These are phyloP conservation scores for Acromyrmex echinatior DNA, from an alignment of 1,140 invertebrate species.

Conservation along the genomic window DNA sequence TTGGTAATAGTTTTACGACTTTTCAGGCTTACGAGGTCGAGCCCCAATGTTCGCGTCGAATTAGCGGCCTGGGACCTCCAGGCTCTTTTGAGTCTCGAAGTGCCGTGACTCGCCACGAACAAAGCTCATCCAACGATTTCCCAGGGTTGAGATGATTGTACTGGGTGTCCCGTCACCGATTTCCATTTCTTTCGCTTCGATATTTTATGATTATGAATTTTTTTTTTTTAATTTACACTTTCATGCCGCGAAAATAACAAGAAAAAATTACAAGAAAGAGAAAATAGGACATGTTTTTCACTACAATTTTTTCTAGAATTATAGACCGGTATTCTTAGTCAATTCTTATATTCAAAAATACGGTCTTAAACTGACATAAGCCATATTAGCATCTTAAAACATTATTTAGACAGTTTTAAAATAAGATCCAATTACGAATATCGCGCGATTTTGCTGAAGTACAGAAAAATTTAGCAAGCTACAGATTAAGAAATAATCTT, in stretches of 20 bases:
- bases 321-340: too few relatives aligned
- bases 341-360: too few relatives aligned
- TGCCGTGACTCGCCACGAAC: conserved; percentile 14
- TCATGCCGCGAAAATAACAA: background rate
- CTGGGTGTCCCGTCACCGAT: background rate
- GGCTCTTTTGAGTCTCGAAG: conserved; percentile 49
- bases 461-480: too few relatives aligned
- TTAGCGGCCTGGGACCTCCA: conserved; percentile 51
- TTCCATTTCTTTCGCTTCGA: background rate
- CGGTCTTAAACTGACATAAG: too few relatives aligned
- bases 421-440: too few relatives aligned
- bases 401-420: too few relatives aligned
- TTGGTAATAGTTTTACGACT: conserved; percentile 73
- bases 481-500: too few relatives aligned
- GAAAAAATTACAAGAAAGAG: background rate
- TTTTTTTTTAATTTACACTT: background rate
- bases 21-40: conserved; percentile 53
- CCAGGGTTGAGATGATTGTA: conserved; percentile 27
- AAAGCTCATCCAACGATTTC: conserved; percentile 51
- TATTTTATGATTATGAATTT: background rate
- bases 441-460: too few relatives aligned
- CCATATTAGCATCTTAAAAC: too few relatives aligned
- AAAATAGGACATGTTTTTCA: background rate
- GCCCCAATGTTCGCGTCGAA: conserved; percentile 54
- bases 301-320: background rate